Percentiles rank a stretch among this genome's conserved stretches.
Evolutionary conservation across 37 sponge, comb jelly and placozoan genomes (phyloP).

Genomic region (Hexactinellida sp.): DNA sequence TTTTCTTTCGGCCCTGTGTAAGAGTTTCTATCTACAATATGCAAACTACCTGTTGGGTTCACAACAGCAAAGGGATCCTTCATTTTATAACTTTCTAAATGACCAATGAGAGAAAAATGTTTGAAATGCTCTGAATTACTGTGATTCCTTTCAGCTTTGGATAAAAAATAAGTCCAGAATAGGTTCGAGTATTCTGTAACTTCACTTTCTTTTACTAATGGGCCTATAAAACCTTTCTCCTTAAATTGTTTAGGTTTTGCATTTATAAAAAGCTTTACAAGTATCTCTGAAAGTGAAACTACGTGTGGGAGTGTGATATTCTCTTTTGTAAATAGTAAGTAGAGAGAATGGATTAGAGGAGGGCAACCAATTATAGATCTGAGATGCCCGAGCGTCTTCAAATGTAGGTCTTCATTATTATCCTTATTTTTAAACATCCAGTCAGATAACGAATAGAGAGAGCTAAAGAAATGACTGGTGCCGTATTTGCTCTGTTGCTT

Average conservation of each 20-base stretch:
- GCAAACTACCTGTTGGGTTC: background rate
- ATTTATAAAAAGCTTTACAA: background rate
- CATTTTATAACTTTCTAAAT: background rate
- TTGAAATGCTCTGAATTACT: background rate
- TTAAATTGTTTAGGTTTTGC: background rate
- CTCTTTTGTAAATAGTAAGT: background rate
- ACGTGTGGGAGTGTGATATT: background rate
- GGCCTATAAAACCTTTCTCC: background rate
- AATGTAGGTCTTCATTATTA: background rate
- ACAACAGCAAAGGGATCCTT: background rate
- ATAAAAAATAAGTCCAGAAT: background rate
- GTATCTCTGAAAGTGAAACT: background rate
- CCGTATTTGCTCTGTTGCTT: background rate
- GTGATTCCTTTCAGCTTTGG: background rate
- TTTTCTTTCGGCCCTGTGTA: background rate
- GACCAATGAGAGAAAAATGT: background rate
- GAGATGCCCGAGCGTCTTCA: background rate
- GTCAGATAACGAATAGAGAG: background rate
- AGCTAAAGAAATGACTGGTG: background rate
- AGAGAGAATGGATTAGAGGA: background rate
- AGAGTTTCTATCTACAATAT: background rate
- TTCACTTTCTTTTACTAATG: background rate
- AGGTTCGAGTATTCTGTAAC: background rate
- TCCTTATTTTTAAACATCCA: background rate
- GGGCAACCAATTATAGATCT: background rate